These are phyloP conservation scores for Acleris sparsana DNA, from an alignment of 2,888 invertebrate genomes.

Conservation along the genomic window DNA sequence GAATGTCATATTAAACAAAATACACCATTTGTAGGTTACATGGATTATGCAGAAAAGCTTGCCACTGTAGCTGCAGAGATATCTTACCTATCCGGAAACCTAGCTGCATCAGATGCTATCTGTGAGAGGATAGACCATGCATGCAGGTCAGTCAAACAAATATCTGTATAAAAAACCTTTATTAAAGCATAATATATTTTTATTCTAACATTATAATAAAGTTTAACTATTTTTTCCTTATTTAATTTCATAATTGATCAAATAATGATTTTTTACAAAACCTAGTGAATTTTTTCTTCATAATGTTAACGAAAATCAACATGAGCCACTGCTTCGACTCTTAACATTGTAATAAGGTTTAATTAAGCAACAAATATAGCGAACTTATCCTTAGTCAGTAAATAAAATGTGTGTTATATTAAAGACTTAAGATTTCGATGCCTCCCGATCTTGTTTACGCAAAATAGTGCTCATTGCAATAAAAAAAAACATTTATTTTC, in stretches of 20 bases:
- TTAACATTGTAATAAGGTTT: conserved; percentile 35
- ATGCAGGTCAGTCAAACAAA: conserved; percentile 60
- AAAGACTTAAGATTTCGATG: conserved; percentile 45
- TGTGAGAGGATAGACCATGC: conserved; percentile 80
- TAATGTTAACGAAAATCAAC: conserved; percentile 34
- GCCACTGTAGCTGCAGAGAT: conserved; percentile 81
- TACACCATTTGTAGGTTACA: conserved; percentile 66
- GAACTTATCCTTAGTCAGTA: conserved; percentile 21
- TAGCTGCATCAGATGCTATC: conserved; percentile 78
- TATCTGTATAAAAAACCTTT: conserved; percentile 49
- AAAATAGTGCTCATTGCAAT: background rate
- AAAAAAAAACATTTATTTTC: conserved; percentile 30
- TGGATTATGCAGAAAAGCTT: conserved; percentile 83
- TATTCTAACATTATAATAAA: conserved; percentile 36
- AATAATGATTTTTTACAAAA: conserved; percentile 34
- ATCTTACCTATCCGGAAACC: conserved; percentile 80
- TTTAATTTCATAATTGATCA: conserved; percentile 38
- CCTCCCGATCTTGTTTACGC: conserved; percentile 34
- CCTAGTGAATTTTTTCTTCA: conserved; percentile 27
- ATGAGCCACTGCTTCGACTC: conserved; percentile 31
- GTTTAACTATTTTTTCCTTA: conserved; percentile 40
- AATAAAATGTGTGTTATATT: conserved; percentile 21
- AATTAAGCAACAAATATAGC: conserved; percentile 31
- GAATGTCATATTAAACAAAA: background rate
- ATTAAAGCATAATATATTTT: conserved; percentile 59